Evolutionary conservation across 2,797 vertebrate genomes (phyloP).

Genomic region (Schizopygopsis pylzovi): DNA sequence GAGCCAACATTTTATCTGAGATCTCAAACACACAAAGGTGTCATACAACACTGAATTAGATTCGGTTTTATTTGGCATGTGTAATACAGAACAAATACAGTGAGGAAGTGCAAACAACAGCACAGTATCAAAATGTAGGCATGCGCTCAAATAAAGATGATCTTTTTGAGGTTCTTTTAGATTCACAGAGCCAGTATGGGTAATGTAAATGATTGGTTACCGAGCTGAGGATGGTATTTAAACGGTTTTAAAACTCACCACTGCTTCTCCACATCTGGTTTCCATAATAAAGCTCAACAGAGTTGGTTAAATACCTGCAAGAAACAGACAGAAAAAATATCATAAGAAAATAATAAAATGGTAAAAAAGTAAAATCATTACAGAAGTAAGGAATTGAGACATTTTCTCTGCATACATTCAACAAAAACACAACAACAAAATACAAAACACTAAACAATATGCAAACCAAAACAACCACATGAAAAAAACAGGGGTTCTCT

Average conservation of each 20-base stretch:
- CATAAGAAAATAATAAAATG: not conserved
- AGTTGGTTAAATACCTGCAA: conserved; percentile 49
- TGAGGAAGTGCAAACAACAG: conserved; percentile 12
- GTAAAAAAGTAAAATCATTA: not conserved
- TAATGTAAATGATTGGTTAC: not conserved
- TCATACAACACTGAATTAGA: conserved; percentile 7
- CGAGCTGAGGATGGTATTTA: not conserved
- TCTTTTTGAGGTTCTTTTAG: not conserved
- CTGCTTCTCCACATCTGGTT: conserved; percentile 58
- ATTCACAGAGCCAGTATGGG: not conserved
- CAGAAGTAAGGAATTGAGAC: too few relatives aligned
- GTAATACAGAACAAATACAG: conserved; percentile 27
- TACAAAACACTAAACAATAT: not conserved
- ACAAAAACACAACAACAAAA: not conserved
- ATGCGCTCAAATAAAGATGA: not conserved
- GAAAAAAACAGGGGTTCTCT: not conserved
- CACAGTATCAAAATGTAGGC: conserved; percentile 14
- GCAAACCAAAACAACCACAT: not conserved
- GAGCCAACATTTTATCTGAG: conserved; percentile 21
- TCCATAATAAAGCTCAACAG: conserved; percentile 62
- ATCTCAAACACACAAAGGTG: conserved; percentile 24
- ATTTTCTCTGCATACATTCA: not conserved
- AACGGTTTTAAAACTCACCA: conserved; percentile 54
- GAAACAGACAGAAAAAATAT: conserved; percentile 36
- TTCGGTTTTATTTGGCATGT: conserved; percentile 24